These are phyloP conservation scores for Neosilurus mollespiculum DNA, from an alignment of 2,797 vertebrate genomes.

Conservation along the genomic window DNA sequence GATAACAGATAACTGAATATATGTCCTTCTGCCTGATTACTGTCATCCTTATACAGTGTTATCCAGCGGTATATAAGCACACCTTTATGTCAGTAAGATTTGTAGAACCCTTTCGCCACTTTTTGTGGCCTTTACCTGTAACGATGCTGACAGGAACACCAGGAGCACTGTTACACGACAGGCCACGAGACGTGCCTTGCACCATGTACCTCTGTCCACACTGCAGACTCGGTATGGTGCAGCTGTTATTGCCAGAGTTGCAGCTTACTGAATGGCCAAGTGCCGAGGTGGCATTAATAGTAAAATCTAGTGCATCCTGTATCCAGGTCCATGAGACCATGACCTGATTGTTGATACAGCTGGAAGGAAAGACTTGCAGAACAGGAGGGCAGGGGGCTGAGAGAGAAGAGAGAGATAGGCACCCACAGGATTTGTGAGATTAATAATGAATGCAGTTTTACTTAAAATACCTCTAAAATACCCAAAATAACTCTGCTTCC, in stretches of 20 bases:
- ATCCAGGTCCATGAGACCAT: conserved; percentile 64
- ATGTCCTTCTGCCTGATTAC: no score
- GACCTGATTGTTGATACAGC: conserved; percentile 62
- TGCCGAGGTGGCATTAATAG: conserved; percentile 60
- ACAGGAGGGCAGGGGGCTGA: conserved; percentile 72
- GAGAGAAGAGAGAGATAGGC: background rate
- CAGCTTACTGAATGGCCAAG: conserved; percentile 61
- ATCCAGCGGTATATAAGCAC: no score
- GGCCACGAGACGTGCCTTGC: conserved; percentile 57
- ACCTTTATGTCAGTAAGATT: no score
- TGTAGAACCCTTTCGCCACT: no score
- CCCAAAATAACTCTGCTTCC: background rate
- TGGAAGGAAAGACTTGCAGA: conserved; percentile 53
- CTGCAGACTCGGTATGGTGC: conserved; percentile 61
- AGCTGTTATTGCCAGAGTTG: conserved; percentile 61
- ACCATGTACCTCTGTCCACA: conserved; percentile 70
- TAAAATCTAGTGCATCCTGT: conserved; percentile 54
- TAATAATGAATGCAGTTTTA: background rate
- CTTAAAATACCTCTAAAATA: no score
- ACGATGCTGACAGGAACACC: conserved; percentile 63
- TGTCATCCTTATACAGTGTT: no score
- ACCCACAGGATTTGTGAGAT: background rate
- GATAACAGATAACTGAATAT: no score
- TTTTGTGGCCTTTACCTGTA: conserved; percentile 60
- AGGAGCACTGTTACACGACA: conserved; percentile 62